Conservation (phyloP, 2,113 vertebrate species). For the Cromileptes altivelis region DNA sequence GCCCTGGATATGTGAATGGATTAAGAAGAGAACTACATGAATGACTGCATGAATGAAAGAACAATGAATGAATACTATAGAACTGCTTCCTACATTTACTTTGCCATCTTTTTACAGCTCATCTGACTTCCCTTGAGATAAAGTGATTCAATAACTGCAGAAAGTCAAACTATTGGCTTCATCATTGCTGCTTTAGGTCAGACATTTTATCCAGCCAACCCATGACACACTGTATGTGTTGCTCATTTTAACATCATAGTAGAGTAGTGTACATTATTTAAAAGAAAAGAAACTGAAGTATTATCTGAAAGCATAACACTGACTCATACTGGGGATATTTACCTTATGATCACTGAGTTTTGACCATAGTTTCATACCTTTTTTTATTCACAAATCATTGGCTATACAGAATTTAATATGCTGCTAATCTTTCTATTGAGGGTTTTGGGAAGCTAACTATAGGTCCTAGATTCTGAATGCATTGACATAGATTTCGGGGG, state of each 20-base stretch:
- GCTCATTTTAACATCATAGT: not conserved
- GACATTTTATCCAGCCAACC: not conserved
- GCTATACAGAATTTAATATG: not conserved
- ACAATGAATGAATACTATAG: constrained; percentile 58
- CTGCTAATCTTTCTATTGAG: not conserved
- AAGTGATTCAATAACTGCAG: not conserved
- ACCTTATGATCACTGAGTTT: not conserved
- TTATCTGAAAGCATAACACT: not conserved
- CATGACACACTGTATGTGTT: not conserved
- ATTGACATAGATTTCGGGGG: too few relatives aligned
- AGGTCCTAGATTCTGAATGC: not conserved
- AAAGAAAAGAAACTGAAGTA: not conserved
- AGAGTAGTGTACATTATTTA: not conserved
- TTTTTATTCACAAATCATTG: not conserved
- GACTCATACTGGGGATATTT: not conserved
- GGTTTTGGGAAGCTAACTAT: not conserved
- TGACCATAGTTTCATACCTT: not conserved
- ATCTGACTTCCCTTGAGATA: not conserved
- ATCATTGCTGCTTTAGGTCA: not conserved
- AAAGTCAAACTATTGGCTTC: not conserved
- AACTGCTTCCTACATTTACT: not conserved
- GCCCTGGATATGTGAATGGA: constrained; percentile 72
- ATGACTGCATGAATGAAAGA: constrained; percentile 62
- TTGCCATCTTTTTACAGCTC: too few relatives aligned
- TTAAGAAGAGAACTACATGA: constrained; percentile 57